Conservation (phyloP, 2,113 vertebrate species). For the Mormoops blainvillei region DNA sequence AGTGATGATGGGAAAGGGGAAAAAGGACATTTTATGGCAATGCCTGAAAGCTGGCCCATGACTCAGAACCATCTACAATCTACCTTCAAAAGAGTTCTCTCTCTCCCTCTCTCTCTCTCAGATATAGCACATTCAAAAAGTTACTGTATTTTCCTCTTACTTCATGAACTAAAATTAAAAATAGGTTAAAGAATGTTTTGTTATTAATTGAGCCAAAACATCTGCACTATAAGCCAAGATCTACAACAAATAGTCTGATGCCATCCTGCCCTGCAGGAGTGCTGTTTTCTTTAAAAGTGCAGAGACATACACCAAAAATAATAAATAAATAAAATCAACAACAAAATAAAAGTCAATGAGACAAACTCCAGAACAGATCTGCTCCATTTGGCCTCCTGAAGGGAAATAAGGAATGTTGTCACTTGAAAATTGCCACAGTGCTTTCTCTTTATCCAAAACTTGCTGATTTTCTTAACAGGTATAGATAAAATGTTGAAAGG, state of each 20-base stretch:
- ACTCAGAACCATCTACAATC: background rate
- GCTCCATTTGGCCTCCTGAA: background rate
- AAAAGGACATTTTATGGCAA: background rate
- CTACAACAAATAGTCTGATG: background rate
- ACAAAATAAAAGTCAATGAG: background rate
- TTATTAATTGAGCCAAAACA: constrained; percentile 21
- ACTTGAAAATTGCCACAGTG: background rate
- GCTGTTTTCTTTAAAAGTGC: background rate
- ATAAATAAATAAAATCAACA: background rate
- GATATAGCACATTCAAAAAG: background rate
- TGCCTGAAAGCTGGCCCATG: background rate
- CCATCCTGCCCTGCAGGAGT: background rate
- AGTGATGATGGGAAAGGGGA: background rate
- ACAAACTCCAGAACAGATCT: background rate
- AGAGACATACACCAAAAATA: background rate
- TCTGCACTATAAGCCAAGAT: background rate
- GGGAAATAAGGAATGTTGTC: background rate
- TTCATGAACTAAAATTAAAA: constrained; percentile 54
- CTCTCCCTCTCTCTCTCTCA: background rate
- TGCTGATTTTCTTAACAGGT: background rate
- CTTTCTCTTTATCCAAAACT: background rate
- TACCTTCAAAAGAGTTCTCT: background rate
- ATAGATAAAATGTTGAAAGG: background rate
- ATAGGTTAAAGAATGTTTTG: constrained; percentile 20
- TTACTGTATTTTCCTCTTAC: background rate